phyloP scores from a whole-genome alignment of 2,888 invertebrate genomes.

The Drosophila affinis region DNA sequence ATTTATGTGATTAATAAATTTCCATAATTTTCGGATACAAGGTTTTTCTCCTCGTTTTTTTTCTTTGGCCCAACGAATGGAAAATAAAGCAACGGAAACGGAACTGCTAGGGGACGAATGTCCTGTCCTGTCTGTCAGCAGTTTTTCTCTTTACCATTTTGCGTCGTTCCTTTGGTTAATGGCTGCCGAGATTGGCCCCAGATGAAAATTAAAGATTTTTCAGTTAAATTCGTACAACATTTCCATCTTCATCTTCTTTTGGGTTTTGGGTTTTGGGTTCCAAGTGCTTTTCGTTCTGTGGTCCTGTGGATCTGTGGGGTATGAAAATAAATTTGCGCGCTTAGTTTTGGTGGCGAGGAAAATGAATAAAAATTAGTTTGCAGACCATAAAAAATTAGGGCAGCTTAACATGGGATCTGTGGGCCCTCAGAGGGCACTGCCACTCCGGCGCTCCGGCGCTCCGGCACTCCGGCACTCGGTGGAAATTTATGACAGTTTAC shows the following conservation, averaged over 20 bases:
- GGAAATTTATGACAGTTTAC: conserved; percentile 77
- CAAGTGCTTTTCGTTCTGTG: not conserved
- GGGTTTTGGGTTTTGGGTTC: not conserved
- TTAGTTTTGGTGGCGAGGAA: conserved; percentile 49
- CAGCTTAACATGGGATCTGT: conserved; percentile 57
- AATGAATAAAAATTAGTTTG: conserved; percentile 80
- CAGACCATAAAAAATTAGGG: conserved; percentile 75
- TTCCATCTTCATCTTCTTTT: conserved; percentile 8
- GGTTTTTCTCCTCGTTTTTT: not conserved
- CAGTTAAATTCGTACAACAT: conserved; percentile 15
- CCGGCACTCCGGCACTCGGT: conserved; percentile 33
- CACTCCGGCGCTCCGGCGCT: too few species aligned
- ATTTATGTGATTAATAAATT: conserved; percentile 81
- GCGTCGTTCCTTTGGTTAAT: conserved; percentile 17
- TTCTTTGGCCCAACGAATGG: conserved; percentile 4
- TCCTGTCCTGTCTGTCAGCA: conserved; percentile 51
- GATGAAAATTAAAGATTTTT: conserved; percentile 73
- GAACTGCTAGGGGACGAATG: conserved; percentile 31
- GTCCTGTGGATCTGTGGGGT: not conserved
- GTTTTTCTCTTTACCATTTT: conserved; percentile 17
- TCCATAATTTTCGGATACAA: conserved; percentile 73
- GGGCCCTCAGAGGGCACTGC: not conserved
- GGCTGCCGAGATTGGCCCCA: conserved; percentile 68
- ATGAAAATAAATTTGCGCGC: conserved; percentile 69
- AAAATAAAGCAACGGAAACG: conserved; percentile 8